Evolutionary conservation across 2,888 invertebrate genomes (phyloP), one percentile per base, ranked within the genome.

Genomic region (Chouioia cunea): DNA sequence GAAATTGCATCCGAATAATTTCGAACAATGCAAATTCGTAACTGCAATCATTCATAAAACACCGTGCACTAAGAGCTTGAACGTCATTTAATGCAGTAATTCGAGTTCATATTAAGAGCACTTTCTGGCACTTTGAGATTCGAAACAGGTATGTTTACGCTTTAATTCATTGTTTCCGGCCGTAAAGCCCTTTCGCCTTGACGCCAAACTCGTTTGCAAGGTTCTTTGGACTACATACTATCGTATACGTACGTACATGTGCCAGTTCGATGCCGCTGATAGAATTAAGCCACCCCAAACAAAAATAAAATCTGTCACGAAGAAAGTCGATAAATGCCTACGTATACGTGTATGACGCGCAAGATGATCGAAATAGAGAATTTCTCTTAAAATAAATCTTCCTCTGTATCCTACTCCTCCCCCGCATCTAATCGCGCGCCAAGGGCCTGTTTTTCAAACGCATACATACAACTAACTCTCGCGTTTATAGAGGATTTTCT

Each of bases 161-260:
- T 47, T 67, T 58, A 67, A 71, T 67, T 71, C 71, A 64, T 71
- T 71, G 71, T 71, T 71, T 67, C 71, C 67, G 71, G 71, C 59
- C 67, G 67, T 59, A 63, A 59, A 60, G 48, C 53, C 67, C n/a
- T 46, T 63, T 57, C 57, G 62, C 64, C 54, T 46, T n/a, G 36
- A 48, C 36, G 18, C 58, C 10, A 71, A 71, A 71, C 71, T 64
- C 66, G 71, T 67, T 71, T 64, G 48, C 20, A 15, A 6, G 15
- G 12, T 48, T 53, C 22, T 44, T 22, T 4, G 4, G 44, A 4
- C 27, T 27, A 27, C n/a, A n/a, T n/a, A n/a, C n/a, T n/a, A n/a
- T n/a, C n/a, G n/a, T n/a, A n/a, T n/a, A n/a, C n/a, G n/a, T 27
- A 27, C 27, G 2, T 27, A 10, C 36, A 36, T 36, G 6, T 10